These are phyloP conservation scores for Salvelinus alpinus DNA, from an alignment of 2,113 vertebrate genomes.

Conservation along the genomic window DNA sequence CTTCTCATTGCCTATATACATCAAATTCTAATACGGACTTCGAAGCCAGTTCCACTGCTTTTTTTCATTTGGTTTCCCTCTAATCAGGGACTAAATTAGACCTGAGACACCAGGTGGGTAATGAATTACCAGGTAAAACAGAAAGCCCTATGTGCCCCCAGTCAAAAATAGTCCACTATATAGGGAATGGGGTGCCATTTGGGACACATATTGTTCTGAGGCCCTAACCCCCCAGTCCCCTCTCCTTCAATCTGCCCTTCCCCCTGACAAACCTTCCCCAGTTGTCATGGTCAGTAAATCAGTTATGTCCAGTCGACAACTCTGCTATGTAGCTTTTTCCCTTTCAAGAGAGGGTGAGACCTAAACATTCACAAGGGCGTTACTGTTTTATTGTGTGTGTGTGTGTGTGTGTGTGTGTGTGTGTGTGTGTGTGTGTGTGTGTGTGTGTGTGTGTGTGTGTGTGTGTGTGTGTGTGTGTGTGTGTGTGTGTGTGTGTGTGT, in stretches of 20 bases:
- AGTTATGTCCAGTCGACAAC: slow-evolving; percentile 40
- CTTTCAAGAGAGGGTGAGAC: slow-evolving; percentile 32
- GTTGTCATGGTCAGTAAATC: slow-evolving; percentile 57
- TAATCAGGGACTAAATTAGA: too few relatives aligned
- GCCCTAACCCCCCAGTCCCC: not conserved
- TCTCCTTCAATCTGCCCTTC: not conserved
- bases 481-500: slow-evolving; percentile 25
- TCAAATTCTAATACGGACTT: too few relatives aligned
- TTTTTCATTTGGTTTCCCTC: too few relatives aligned
- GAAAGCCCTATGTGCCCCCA: too few relatives aligned
- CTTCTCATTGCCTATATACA: too few relatives aligned
- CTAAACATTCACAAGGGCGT: slow-evolving; percentile 42
- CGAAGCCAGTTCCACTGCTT: too few relatives aligned
- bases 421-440: slow-evolving; percentile 21
- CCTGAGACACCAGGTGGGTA: too few relatives aligned
- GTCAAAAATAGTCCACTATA: too few relatives aligned
- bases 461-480: slow-evolving; percentile 53
- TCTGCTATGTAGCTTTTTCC: slow-evolving; percentile 53
- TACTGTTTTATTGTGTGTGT: slow-evolving; percentile 52
- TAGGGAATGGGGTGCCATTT: too few relatives aligned
- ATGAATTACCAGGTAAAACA: too few relatives aligned
- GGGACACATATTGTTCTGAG: slow-evolving; percentile 19
- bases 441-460: slow-evolving; percentile 45
- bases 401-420: slow-evolving; percentile 23
- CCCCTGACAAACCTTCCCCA: not conserved